phyloP scores from a whole-genome alignment of 2,797 vertebrate species.

The Channallabes apus region DNA sequence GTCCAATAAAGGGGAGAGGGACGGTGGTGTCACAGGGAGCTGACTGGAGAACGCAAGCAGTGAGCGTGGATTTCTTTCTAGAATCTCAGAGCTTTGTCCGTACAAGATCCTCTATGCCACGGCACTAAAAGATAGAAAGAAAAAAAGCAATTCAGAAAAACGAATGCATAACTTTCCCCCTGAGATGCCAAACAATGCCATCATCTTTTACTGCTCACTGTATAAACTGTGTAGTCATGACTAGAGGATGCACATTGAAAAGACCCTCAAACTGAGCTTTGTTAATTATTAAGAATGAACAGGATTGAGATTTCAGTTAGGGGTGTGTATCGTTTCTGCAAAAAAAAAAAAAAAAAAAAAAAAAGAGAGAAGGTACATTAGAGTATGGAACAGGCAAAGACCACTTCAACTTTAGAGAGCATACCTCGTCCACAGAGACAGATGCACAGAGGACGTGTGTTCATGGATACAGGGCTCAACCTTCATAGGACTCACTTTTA shows the following conservation, averaged over 20 bases:
- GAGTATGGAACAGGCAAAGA: neutral
- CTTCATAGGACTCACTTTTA: neutral
- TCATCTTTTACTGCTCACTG: neutral
- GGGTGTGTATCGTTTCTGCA: neutral
- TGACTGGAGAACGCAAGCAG: slow-evolving; percentile 15
- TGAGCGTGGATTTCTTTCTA: slow-evolving; percentile 31
- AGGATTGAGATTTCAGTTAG: neutral
- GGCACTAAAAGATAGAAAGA: slow-evolving; percentile 58
- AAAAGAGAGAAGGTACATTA: too few relatives aligned
- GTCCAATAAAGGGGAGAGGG: neutral
- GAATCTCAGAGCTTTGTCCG: slow-evolving; percentile 60
- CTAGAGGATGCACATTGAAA: neutral
- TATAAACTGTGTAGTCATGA: neutral
- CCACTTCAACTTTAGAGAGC: neutral
- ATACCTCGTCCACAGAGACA: neutral
- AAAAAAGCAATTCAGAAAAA: neutral
- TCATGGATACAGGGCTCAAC: neutral
- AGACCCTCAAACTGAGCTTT: neutral
- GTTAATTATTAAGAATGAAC: neutral
- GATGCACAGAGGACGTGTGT: neutral
- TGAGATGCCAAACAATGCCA: neutral
- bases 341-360: neutral
- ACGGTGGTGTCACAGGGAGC: slow-evolving; percentile 11
- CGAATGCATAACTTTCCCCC: neutral
- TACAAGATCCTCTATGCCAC: slow-evolving; percentile 63